These are phyloP conservation scores for Drosophila subquinaria DNA, from an alignment of 2,888 invertebrate species.

Conservation along the genomic window DNA sequence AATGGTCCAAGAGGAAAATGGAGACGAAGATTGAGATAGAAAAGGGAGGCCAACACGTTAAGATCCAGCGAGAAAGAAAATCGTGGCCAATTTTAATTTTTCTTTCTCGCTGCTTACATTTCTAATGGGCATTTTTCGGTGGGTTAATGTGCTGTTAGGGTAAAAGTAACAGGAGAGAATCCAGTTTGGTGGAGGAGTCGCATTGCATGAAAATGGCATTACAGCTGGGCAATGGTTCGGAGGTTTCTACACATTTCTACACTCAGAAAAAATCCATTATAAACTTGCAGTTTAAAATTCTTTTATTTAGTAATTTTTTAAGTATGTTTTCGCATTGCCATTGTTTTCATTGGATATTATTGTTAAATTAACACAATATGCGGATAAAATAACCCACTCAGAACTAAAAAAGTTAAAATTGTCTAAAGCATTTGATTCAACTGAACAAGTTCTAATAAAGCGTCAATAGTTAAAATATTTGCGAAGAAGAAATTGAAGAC, in stretches of 20 bases:
- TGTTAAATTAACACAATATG: too few relatives aligned
- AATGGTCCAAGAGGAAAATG: constrained; percentile 62
- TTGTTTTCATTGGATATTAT: too few relatives aligned
- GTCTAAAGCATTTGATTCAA: too few relatives aligned
- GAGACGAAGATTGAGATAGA: constrained; percentile 8
- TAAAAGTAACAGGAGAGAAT: constrained; percentile 57
- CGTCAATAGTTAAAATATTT: too few relatives aligned
- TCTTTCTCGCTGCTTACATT: constrained; percentile 71
- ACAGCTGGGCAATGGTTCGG: constrained; percentile 11
- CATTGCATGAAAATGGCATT: constrained; percentile 58
- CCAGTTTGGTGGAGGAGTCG: constrained; percentile 17
- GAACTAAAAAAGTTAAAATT: too few relatives aligned
- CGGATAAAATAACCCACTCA: too few relatives aligned
- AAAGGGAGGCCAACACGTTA: constrained; percentile 32
- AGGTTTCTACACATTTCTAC: constrained; percentile 26
- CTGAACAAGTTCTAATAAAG: too few relatives aligned
- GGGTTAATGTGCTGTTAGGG: constrained; percentile 81
- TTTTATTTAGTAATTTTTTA: too few relatives aligned
- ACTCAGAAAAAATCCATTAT: too few relatives aligned
- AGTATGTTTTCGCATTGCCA: too few relatives aligned
- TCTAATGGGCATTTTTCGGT: constrained; percentile 78
- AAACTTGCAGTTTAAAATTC: too few relatives aligned
- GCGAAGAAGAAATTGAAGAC: too few relatives aligned
- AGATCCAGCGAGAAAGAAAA: constrained; percentile 74
- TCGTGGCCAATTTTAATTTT: constrained; percentile 85